These are phyloP conservation scores for Calonectris borealis DNA, from an alignment of 2,113 vertebrate genomes.

Conservation along the genomic window DNA sequence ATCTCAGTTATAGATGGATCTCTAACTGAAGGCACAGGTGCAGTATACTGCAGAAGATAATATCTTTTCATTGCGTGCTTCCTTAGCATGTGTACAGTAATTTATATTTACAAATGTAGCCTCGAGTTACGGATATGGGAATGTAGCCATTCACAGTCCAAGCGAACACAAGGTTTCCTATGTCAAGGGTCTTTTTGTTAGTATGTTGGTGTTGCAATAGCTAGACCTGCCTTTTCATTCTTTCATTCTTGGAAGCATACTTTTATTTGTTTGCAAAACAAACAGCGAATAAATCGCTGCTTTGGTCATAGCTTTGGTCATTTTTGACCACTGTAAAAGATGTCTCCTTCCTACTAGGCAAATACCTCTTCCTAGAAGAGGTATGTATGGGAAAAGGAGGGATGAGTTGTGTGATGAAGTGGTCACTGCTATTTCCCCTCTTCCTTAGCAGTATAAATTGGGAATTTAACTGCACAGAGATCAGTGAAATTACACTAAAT, in stretches of 20 bases:
- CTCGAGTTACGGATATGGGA: not conserved
- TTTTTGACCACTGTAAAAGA: not conserved
- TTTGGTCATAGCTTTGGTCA: not conserved
- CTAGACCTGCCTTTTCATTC: slow-evolving; percentile 12
- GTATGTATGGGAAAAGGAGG: not conserved
- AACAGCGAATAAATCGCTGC: not conserved
- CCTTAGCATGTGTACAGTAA: not conserved
- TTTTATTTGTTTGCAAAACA: slow-evolving; percentile 10
- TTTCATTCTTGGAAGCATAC: not conserved
- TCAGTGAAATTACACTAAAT: not conserved
- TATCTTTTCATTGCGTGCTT: not conserved
- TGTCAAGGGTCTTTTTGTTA: slow-evolving; percentile 3
- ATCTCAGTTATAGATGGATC: not conserved
- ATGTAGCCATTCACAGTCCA: not conserved
- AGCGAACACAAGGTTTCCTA: not conserved
- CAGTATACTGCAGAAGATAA: not conserved
- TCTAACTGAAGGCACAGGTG: not conserved
- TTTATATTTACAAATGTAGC: not conserved
- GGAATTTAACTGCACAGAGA: not conserved
- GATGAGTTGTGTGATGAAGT: not conserved
- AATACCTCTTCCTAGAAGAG: not conserved
- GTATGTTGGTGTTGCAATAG: slow-evolving; percentile 3
- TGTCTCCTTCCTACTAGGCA: not conserved
- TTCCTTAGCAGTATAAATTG: not conserved
- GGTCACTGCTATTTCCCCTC: not conserved